Conservation (phyloP, 2,113 vertebrate species). For the Halichoerus grypus region DNA sequence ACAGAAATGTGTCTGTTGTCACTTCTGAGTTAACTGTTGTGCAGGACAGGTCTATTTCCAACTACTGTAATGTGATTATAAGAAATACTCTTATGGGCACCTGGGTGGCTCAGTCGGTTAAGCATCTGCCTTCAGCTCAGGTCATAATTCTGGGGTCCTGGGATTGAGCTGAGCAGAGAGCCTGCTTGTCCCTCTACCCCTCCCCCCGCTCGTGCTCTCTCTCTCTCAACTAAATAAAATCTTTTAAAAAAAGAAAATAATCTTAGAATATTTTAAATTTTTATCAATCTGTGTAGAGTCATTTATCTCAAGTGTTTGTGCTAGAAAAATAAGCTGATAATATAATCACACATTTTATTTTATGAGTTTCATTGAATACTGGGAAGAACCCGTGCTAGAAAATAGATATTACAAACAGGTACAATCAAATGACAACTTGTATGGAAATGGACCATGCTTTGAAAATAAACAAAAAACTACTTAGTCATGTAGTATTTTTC, state of each 20-base stretch:
- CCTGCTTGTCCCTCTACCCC: no score
- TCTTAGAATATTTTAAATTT: conserved; percentile 90
- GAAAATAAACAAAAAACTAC: conserved; percentile 39
- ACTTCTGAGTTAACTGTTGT: not conserved
- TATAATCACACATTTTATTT: conserved; percentile 83
- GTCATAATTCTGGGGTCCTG: no score
- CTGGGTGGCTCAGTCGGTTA: no score
- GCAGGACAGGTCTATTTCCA: conserved; percentile 87
- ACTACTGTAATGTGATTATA: conserved; percentile 89
- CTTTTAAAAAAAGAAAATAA: conserved; percentile 74
- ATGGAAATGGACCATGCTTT: not conserved
- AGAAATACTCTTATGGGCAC: no score
- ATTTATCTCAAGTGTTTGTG: conserved; percentile 91
- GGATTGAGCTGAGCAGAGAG: no score
- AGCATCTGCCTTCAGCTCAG: no score
- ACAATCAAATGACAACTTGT: conserved; percentile 53
- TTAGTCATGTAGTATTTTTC: not conserved
- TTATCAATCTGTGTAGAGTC: conserved; percentile 92
- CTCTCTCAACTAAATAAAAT: no score
- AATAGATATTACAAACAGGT: conserved; percentile 70
- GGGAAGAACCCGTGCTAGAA: conserved; percentile 39
- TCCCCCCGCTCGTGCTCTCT: no score
- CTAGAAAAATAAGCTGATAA: conserved; percentile 89
- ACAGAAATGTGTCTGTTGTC: not conserved
- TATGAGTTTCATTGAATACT: conserved; percentile 76